phyloP scores from a whole-genome alignment of 2,888 invertebrate genomes.

The Schizotus pectinicornis region DNA sequence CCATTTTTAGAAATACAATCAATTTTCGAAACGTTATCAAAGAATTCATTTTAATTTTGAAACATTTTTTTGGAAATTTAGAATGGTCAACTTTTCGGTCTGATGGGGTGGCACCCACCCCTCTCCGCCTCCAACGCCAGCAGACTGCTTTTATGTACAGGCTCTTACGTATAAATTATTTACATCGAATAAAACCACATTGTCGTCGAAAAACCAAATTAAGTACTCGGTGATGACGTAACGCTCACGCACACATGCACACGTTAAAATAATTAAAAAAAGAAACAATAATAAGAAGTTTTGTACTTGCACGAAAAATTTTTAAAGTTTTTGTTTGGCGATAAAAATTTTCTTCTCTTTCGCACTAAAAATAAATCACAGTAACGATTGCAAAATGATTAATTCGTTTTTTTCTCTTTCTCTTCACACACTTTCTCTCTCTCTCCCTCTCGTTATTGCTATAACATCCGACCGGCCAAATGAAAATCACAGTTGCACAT shows the following conservation, averaged over 20 bases:
- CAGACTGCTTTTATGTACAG: constrained; percentile 40
- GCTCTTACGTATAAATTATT: constrained; percentile 37
- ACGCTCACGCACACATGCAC: constrained; percentile 8
- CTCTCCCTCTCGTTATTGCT: constrained; percentile 17
- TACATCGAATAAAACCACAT: constrained; percentile 26
- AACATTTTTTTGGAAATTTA: too few relatives aligned
- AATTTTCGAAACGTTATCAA: too few relatives aligned
- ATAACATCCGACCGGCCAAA: constrained; percentile 19
- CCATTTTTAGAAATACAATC: too few relatives aligned
- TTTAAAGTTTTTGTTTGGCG: neutral
- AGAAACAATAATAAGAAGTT: constrained; percentile 13
- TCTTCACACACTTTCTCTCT: constrained; percentile 1
- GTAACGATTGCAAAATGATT: constrained; percentile 28
- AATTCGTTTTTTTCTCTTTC: constrained; percentile 8
- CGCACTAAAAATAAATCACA: constrained; percentile 29
- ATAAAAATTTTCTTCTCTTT: constrained; percentile 19
- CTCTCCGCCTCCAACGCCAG: constrained; percentile 2
- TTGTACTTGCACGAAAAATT: constrained; percentile 20
- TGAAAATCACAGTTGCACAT: constrained; percentile 26
- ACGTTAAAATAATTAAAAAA: neutral
- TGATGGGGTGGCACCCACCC: too few relatives aligned
- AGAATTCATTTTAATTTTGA: too few relatives aligned
- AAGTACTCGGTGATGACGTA: constrained; percentile 19
- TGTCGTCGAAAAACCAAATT: constrained; percentile 15
- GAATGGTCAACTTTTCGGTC: too few relatives aligned